These are phyloP conservation scores for Elgonia sp. DNA, from an alignment of 2,888 invertebrate genomes.

Conservation along the genomic window DNA sequence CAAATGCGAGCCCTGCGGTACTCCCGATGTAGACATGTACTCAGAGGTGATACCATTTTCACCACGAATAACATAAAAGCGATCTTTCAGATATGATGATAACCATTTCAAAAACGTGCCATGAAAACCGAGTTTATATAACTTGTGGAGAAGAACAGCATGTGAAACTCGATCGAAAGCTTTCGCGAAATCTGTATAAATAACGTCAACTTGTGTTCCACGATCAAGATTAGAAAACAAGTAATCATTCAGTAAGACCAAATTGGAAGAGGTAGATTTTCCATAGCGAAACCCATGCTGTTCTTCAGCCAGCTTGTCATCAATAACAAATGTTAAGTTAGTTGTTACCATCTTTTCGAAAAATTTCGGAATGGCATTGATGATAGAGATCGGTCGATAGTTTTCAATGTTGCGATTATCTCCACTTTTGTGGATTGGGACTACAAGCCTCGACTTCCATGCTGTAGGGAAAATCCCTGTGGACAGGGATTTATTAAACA, in stretches of 20 bases:
- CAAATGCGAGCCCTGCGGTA: too few relatives aligned
- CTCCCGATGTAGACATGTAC: too few relatives aligned
- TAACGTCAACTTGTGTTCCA: background rate
- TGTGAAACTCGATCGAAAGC: too few relatives aligned
- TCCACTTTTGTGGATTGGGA: background rate
- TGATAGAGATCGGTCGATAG: conserved; percentile 5
- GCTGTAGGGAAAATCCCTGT: too few relatives aligned
- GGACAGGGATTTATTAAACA: too few relatives aligned
- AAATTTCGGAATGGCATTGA: too few relatives aligned
- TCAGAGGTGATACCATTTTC: too few relatives aligned
- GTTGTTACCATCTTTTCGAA: background rate
- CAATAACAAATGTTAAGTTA: background rate
- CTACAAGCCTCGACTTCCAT: too few relatives aligned
- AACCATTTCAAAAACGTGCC: background rate
- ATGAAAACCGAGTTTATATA: background rate
- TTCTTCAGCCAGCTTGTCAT: background rate
- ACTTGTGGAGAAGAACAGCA: too few relatives aligned
- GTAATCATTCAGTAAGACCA: background rate
- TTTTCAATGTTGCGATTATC: background rate
- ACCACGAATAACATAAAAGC: too few relatives aligned
- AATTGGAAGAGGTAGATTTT: background rate
- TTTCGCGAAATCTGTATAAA: too few relatives aligned
- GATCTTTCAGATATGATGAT: background rate
- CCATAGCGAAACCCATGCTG: conserved; percentile 1
- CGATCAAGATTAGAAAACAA: background rate